Base-by-base conservation (phyloP, 2,797 vertebrate genomes). In the Hapalemur alaotrensis region DNA sequence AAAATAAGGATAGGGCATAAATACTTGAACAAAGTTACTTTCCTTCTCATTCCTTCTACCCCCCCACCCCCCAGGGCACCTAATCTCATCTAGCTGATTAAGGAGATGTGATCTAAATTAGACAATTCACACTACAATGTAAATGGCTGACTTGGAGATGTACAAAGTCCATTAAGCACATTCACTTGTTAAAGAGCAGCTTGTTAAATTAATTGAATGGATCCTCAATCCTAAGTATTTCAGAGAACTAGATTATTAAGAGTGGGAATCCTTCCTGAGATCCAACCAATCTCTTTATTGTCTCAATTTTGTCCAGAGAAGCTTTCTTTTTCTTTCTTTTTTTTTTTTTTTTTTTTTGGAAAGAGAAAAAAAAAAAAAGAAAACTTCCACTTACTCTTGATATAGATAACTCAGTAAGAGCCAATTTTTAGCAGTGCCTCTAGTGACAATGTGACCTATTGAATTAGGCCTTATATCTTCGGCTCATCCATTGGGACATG, bases 301-400 rank as follows among this genome's bases (percentile, higher is more conserved):
- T 96, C 67, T 85, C 72, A 69, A 65, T 61, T 95, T 96, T 90
- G 65, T 87, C 46, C 18, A 2, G 23, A 80, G 50, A 84, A 95
- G 63, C 46, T 80, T 73, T 65, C 93, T 79, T n/a, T 7, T 0
- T 50, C 5, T 52, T 52, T 38, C 4, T 38, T 4, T 38, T 38
- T 38, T 38, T 4, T 38, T 38, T 38, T 38, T 38, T 52, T 18
- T 54, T 54, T 54, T 9, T 23, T 23, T 54, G 18, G 52, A 54
- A 54, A 28, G 8, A 20, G 6, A 12, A 22, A 12, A 15, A 46
- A 81, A 52, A 28, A 91, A 59, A 63, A n/a, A 20, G 15, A 41
- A n/a, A 48, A 22, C 35, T 82, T 28, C 38, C 54, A 61, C 41
- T 78, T 61, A 89, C 32, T 72, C 23, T 86, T 81, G 84, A 88